Evolutionary conservation across 2,888 invertebrate genomes (phyloP), one percentile per base, ranked within the genome.

Genomic region (Drosophila peninsularis): DNA sequence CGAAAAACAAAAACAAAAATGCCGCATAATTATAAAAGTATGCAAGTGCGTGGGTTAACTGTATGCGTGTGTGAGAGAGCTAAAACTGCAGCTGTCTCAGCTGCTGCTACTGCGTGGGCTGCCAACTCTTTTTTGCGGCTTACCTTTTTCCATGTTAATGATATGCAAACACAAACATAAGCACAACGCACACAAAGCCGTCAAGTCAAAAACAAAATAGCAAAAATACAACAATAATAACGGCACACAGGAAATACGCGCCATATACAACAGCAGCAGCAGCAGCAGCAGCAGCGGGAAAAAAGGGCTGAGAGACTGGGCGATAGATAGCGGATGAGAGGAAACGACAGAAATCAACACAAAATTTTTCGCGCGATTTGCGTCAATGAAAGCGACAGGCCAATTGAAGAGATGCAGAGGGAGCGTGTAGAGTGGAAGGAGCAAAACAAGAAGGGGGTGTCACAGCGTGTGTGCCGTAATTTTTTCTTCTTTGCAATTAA

Each of bases 341-440:
- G 54, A 76, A 57, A 72, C 65, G 68, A 69, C 58, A 78, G 71
- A 75, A 74, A 78, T 75, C 78, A 80, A 70, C 78, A 80, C 71
- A 76, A 80, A 78, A 78, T 75, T 86, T 83, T 83, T 66, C 86
- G 83, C 86, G 81, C 81, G 73, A 83, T 83, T 83, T 83, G 77
- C 83, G 83, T 83, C 86, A 83, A 86, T 86, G 83, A 72, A 45
- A 53, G 6, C 44, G 45, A 36, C 42, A 60, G 57, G 47, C 49
- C 57, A 61, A 69, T 64, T 64, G 52, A 34, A n/a, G 24, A 56
- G 13, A 34, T 14, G 44, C 27, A 19, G 10, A 17, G 37, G 9
- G 19, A 17, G 32, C 1, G n/a, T n/a, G n/a, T n/a, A n/a, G 42
- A 11, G 19, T 44, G 13, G 27, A n/a, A 9, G 56, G 24, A 7